A percentile compares a stretch with the other conserved stretches of the same genome.
These are phyloP conservation scores for Sus scrofa DNA, from an alignment of 2,113 vertebrate species.

Conservation along the genomic window DNA sequence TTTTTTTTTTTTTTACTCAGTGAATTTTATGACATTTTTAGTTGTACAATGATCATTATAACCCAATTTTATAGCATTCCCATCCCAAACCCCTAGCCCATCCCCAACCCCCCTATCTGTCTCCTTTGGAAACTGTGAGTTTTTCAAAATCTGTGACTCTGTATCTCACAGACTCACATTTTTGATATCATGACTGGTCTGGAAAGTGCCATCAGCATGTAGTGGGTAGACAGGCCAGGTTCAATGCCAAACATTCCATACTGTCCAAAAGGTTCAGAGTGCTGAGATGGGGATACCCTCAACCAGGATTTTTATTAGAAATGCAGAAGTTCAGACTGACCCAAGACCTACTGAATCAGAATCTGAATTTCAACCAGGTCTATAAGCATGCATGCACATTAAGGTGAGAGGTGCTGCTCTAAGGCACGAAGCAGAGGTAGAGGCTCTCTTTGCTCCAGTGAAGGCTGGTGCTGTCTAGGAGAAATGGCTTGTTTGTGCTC, in stretches of 20 bases:
- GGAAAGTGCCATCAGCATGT: neutral
- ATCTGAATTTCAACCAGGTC: neutral
- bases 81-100: too few species aligned
- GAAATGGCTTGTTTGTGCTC: neutral
- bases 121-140: too few species aligned
- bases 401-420: neutral
- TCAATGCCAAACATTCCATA: neutral
- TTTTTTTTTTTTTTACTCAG: too few species aligned
- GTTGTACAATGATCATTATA: too few species aligned
- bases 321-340: neutral
- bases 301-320: neutral
- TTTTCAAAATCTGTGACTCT: too few species aligned
- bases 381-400: accelerated
- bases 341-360: neutral
- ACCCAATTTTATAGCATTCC: too few species aligned
- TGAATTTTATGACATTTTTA: too few species aligned
- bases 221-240: neutral
- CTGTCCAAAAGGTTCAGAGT: neutral
- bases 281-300: neutral
- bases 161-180: neutral
- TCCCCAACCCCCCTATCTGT: too few species aligned
- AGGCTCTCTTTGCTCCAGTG: too few species aligned
- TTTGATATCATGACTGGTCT: neutral
- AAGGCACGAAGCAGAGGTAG: too few species aligned
- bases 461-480: accelerated